Percentiles rank a stretch among this genome's conserved stretches.
Evolutionary conservation across 1,140 invertebrate genomes (phyloP).

Genomic region (Fopius arisanus): DNA sequence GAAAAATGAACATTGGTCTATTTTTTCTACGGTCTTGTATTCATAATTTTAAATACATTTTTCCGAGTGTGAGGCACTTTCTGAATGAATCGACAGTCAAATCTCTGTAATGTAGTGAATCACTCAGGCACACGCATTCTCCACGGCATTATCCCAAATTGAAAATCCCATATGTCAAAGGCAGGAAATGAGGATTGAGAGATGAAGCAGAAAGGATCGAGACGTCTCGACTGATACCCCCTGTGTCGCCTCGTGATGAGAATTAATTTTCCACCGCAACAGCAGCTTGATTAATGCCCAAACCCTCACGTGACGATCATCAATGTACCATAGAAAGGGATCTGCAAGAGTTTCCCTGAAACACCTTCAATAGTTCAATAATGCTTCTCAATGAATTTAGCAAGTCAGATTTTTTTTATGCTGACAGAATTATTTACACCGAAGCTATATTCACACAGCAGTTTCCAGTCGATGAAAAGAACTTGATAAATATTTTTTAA

Average conservation of each 20-base stretch:
- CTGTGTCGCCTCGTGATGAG: constrained; percentile 9
- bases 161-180: neutral
- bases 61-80: no score
- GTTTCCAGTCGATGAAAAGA: neutral
- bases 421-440: no score
- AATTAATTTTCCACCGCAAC: constrained; percentile 26
- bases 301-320: neutral
- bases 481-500: neutral
- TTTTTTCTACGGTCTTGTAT: no score
- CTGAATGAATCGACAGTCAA: no score
- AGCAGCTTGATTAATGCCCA: constrained; percentile 23
- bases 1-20: no score
- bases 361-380: no score
- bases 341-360: neutral
- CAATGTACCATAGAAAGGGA: neutral
- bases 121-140: neutral
- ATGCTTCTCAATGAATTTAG: no score
- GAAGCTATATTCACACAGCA: neutral
- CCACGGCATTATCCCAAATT: neutral
- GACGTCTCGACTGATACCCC: constrained; percentile 1
- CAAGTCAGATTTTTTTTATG: no score
- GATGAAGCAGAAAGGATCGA: constrained; percentile 14
- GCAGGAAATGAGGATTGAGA: neutral
- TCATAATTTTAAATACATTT: no score
- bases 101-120: neutral